Conservation (phyloP, 1,140 invertebrate species). For the Nasonia longicornis region DNA sequence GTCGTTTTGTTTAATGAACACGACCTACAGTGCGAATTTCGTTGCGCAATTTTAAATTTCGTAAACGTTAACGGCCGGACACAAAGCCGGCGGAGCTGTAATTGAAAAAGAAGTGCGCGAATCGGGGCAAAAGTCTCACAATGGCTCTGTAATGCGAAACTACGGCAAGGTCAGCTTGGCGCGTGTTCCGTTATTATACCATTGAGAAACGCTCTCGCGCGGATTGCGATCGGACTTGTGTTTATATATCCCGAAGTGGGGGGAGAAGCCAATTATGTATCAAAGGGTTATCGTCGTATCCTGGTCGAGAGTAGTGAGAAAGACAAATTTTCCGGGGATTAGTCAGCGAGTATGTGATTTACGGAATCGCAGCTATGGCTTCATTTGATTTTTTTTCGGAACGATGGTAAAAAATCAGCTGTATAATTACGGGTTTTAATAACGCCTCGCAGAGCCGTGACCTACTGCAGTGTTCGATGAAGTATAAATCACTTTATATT, state of each 20-base stretch:
- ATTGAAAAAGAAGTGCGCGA: neutral
- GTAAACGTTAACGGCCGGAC: neutral
- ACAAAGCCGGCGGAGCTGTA: neutral
- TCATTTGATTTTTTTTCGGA: neutral
- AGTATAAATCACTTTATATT: too few species aligned
- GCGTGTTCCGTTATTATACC: neutral
- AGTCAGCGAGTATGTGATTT: neutral
- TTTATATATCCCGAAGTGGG: neutral
- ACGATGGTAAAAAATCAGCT: neutral
- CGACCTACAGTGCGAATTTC: neutral
- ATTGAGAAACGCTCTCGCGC: conserved; percentile 1
- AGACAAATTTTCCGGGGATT: neutral
- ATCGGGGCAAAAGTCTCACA: too few species aligned
- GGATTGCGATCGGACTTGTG: neutral
- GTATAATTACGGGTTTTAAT: neutral
- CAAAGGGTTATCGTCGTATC: neutral
- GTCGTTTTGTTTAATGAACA: neutral
- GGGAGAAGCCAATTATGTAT: neutral
- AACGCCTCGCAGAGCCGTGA: neutral
- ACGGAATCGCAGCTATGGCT: neutral
- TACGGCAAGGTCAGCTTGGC: neutral
- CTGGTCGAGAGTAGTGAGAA: neutral
- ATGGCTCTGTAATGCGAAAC: neutral
- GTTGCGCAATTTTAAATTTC: neutral
- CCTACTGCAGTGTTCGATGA: neutral